Conservation (phyloP, 2,888 invertebrate species). For the Pandemis corylana region DNA sequence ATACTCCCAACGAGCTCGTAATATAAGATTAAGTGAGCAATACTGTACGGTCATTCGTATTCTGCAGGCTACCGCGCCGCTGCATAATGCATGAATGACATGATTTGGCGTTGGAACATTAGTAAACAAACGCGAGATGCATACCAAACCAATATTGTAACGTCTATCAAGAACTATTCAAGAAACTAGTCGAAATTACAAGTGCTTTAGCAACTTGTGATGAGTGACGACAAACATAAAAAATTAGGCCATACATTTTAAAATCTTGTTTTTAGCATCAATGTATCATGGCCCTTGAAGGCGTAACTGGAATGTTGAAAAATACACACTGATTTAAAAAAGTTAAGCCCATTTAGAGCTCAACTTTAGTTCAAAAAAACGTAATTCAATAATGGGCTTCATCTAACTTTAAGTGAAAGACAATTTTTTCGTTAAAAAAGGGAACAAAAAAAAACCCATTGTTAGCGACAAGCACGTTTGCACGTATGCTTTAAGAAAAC, state of each 20-base stretch:
- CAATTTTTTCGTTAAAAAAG: too few species aligned
- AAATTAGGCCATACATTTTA: too few species aligned
- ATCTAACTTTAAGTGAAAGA: too few species aligned
- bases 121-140: slow-evolving; percentile 64
- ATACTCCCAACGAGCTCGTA: slow-evolving; percentile 10
- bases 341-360: too few species aligned
- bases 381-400: too few species aligned
- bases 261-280: too few species aligned
- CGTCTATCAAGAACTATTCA: slow-evolving; percentile 10
- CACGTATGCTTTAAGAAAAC: background rate
- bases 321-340: too few species aligned
- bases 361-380: too few species aligned
- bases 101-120: slow-evolving; percentile 74
- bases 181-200: background rate
- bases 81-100: slow-evolving; percentile 72
- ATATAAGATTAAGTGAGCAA: slow-evolving; percentile 38
- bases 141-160: slow-evolving; percentile 56
- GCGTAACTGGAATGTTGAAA: too few species aligned
- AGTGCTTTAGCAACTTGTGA: background rate
- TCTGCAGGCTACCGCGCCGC: slow-evolving; percentile 57
- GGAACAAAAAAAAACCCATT: too few species aligned
- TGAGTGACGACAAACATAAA: background rate
- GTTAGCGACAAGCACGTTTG: background rate
- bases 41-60: slow-evolving; percentile 58
- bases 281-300: too few species aligned